phyloP scores from a whole-genome alignment of 1,140 invertebrate genomes.

The Drosophila kepulauana region DNA sequence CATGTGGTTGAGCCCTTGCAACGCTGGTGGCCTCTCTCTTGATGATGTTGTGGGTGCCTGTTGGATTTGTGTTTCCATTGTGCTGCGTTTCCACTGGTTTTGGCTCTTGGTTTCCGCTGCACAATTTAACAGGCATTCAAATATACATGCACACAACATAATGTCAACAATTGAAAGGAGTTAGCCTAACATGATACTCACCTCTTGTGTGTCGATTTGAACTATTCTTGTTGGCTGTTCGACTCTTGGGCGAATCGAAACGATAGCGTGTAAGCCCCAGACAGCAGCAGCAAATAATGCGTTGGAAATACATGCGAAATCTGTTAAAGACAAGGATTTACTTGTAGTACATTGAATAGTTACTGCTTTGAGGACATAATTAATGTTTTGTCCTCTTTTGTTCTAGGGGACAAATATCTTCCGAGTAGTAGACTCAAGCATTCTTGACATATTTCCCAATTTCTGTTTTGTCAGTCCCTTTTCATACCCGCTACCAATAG shows the following conservation, averaged over 20 bases:
- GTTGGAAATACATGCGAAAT: slow-evolving; percentile 87
- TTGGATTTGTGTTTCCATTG: slow-evolving; percentile 83
- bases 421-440: too few relatives aligned
- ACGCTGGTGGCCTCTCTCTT: slow-evolving; percentile 46
- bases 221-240: slow-evolving; percentile 69
- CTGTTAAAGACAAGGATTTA: slow-evolving; percentile 56
- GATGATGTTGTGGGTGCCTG: slow-evolving; percentile 61
- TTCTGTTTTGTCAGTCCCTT: too few relatives aligned
- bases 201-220: slow-evolving; percentile 71
- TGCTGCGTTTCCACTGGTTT: slow-evolving; percentile 80
- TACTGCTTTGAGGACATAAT: background rate
- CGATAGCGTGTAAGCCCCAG: slow-evolving; percentile 55
- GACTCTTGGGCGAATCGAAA: slow-evolving; percentile 68
- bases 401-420: too few relatives aligned
- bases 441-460: too few relatives aligned
- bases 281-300: slow-evolving; percentile 86
- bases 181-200: slow-evolving; percentile 34
- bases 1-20: slow-evolving; percentile 29
- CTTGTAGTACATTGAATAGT: too few relatives aligned
- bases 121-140: slow-evolving; percentile 25
- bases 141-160: slow-evolving; percentile 2
- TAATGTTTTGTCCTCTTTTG: too few relatives aligned
- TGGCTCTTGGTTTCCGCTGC: slow-evolving; percentile 73
- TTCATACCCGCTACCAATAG: too few relatives aligned
- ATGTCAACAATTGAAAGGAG: background rate